phyloP scores from a whole-genome alignment of 2,888 invertebrate genomes.

The Epistrophe grossulariae region DNA sequence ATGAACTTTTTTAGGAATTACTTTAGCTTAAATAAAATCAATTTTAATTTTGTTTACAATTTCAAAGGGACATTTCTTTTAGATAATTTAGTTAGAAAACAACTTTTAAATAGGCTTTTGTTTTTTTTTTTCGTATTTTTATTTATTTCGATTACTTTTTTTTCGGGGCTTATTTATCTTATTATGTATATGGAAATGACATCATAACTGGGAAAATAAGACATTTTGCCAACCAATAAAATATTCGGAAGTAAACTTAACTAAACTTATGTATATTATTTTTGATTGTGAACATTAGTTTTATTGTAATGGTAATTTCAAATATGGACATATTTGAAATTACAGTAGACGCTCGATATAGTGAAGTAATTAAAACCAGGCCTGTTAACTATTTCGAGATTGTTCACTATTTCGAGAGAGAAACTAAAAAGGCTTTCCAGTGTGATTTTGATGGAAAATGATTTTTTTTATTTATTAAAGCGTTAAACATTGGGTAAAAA shows the following conservation, averaged over 20 bases:
- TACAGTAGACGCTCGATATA: no score
- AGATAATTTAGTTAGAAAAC: background rate
- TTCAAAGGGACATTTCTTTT: background rate
- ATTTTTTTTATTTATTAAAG: no score
- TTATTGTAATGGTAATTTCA: no score
- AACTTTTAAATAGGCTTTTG: background rate
- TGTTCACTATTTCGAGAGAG: no score
- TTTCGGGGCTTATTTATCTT: background rate
- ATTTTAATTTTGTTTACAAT: conserved; percentile 10
- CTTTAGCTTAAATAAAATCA: background rate
- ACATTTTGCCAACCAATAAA: background rate
- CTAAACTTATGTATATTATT: no score
- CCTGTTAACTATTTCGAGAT: no score
- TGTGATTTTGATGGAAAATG: no score
- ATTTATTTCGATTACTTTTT: background rate
- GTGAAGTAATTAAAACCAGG: no score
- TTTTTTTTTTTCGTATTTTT: background rate
- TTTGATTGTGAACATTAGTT: no score
- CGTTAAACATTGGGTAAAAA: no score
- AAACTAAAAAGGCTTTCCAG: no score
- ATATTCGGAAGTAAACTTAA: background rate
- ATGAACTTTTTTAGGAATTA: background rate
- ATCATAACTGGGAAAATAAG: background rate
- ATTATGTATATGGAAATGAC: background rate
- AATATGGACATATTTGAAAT: no score